Evolutionary conservation across 2,113 vertebrate genomes (phyloP), one percentile per base, ranked within the genome.

Genomic region (Oncorhynchus tshawytscha): DNA sequence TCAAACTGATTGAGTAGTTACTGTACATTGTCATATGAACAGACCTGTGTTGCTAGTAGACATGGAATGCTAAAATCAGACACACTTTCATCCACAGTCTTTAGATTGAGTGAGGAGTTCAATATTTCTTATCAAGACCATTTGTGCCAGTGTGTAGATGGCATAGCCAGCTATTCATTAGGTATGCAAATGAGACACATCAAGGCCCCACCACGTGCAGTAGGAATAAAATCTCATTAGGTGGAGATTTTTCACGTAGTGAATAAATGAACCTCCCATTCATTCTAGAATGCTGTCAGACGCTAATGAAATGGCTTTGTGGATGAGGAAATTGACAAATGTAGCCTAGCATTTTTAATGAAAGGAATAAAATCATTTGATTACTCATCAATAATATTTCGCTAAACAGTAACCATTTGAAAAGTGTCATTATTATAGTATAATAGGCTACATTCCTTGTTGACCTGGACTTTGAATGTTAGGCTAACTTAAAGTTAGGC

Each of bases 231-330:
- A 80, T 71, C 71, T 84, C 82, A 84, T 84, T 84, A 83, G 34
- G 25, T 13, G 22, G 25, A 22, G 66, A 78, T 73, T 76, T 83
- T 70, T 83, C 78, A 85, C 78, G 25, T 82, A 11, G 39, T 11
- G 39, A 45, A 86, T 72, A 82, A 84, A 85, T 31, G 84, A 62
- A 71, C 71, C 20, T 48, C 45, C n/a, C 49, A 79, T 87, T 78
- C 48, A 78, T 77, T 86, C 71, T 69, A 70, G 22, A 75, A 31
- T 70, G 27, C 70, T 77, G 57, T 81, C 66, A 75, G 66, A 70
- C 34, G 45, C 6, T 78, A 82, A 82, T 79, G 66, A 82, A 72
- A 25, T 12, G 7, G 2, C 9, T 31, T 20, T 69, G 18, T 2
- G 12, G 67, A 34, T 25, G 31, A 5, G 1, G 25, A 62, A 15